Evolutionary conservation across 2,888 invertebrate genomes (phyloP).

Genomic region (Augochlorella aurata): DNA sequence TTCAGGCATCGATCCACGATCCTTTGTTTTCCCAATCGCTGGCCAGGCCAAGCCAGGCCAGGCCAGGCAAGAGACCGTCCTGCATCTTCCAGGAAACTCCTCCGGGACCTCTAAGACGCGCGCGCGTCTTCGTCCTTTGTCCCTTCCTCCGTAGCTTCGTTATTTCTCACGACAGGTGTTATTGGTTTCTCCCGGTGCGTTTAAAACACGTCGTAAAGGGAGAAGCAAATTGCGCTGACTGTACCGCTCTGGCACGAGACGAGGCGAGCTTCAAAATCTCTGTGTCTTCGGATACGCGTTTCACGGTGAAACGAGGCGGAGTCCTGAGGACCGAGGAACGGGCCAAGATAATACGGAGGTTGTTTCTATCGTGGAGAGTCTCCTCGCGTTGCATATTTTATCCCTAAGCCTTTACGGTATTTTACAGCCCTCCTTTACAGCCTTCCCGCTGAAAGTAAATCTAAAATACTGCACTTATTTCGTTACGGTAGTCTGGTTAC

Average conservation of each 20-base stretch:
- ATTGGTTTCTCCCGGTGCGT: constrained; percentile 4
- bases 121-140: constrained; percentile 14
- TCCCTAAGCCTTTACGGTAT: background rate
- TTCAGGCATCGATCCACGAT: constrained; percentile 12
- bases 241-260: background rate
- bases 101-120: constrained; percentile 5
- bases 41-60: background rate
- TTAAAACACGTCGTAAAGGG: constrained; percentile 17
- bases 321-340: background rate
- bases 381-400: background rate
- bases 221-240: constrained; percentile 14
- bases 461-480: background rate
- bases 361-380: background rate
- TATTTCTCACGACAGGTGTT: constrained; percentile 14
- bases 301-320: background rate
- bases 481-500: background rate
- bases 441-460: background rate
- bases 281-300: background rate
- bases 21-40: background rate
- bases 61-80: no score
- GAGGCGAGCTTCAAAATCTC: constrained; percentile 4
- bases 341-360: background rate
- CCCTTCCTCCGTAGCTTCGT: background rate
- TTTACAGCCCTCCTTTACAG: background rate
- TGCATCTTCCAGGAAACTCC: background rate